These are phyloP conservation scores for Agrenia bidenticulata DNA, from an alignment of 2,888 invertebrate genomes.

Conservation along the genomic window DNA sequence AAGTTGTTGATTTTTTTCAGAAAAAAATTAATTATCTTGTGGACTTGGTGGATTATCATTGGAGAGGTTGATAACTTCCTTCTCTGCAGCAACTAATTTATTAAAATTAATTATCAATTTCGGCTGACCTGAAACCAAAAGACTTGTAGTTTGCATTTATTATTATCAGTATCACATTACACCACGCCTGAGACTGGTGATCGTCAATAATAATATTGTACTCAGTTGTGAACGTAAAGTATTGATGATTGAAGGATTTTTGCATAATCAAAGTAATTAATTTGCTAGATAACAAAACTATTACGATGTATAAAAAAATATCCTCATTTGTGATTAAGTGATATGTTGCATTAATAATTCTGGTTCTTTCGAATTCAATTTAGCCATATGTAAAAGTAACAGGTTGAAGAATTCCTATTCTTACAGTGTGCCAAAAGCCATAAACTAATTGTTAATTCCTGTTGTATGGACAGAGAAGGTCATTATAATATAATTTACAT, in stretches of 20 bases:
- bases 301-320: too few relatives aligned
- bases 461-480: too few relatives aligned
- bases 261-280: conserved; percentile 6
- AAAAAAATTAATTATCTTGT: conserved; percentile 1
- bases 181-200: too few relatives aligned
- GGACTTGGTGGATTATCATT: conserved; percentile 1
- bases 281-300: neutral
- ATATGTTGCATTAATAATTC: too few relatives aligned
- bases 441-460: too few relatives aligned
- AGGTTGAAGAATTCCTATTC: too few relatives aligned
- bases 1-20: neutral
- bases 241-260: neutral
- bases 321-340: too few relatives aligned
- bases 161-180: too few relatives aligned
- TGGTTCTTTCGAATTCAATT: too few relatives aligned
- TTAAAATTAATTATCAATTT: conserved; percentile 9
- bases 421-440: too few relatives aligned
- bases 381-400: too few relatives aligned
- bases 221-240: neutral
- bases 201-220: neutral
- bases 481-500: too few relatives aligned
- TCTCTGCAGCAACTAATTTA: conserved; percentile 2
- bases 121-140: neutral
- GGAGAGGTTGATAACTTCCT: neutral
- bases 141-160: neutral